Base-by-base conservation (phyloP, 2,113 vertebrate genomes). In the Hippocampus guttulatus region DNA sequence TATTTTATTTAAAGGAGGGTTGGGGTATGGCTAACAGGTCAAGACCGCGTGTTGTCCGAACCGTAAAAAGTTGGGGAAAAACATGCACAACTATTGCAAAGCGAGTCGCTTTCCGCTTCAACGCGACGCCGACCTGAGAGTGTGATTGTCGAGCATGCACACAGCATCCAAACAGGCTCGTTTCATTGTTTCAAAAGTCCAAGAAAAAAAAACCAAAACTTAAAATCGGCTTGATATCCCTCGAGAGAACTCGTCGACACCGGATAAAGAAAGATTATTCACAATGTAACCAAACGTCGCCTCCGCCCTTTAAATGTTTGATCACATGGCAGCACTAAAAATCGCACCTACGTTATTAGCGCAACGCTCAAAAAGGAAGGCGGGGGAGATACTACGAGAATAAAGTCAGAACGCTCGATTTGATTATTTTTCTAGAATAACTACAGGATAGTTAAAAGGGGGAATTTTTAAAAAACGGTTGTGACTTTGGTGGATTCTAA, bases 111-210 rank as follows among this genome's bases (percentile, higher is more conserved):
- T 41, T 12, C 71, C 77, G 23, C 74, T 73, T 65, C 70, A 70
- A 27, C 47, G 4, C 66, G 62, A 67, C 38, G 61, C 82, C 78
- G 71, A 91, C 89, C 90, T 90, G 89, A 90, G 87, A 84, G 77
- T 69, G 80, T 89, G 91, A 92, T 92, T 92, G 92, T 92, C 90
- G 51, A 89, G 87, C 87, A 89, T 90, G 87, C 87, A 86, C 84
- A 86, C 81, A 83, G 87, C 89, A 90, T 85, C 81, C 57, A 40
- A 78, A 80, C 77, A 70, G 72, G 69, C 69, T 75, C 69, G 49
- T 79, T 69, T 69, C 67, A 68, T 68, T 75, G 80, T 55, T 69
- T 20, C 16, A 61, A 20, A 55, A 45, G 12, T 45, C 43, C 43
- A 15, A 64, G 18, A n/a, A 67, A 74, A 16, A 74, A 12, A 1